Evolutionary conservation across 1,140 invertebrate genomes (phyloP).

Genomic region (Centruroides vittatus): DNA sequence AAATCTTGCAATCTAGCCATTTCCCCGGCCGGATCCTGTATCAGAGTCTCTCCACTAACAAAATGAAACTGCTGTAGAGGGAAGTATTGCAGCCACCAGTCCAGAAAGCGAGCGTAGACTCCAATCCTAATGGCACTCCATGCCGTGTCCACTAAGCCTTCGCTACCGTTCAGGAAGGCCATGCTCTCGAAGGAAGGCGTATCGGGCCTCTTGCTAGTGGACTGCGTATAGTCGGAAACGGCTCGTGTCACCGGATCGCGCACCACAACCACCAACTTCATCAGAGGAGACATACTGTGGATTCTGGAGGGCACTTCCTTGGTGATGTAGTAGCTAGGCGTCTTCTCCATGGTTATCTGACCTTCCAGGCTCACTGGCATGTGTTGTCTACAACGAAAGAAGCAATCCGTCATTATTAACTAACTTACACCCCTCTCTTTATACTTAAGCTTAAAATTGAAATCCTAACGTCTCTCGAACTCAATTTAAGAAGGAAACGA

Average conservation of each 20-base stretch:
- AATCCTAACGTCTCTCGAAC: too few relatives aligned
- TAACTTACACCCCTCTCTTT: too few relatives aligned
- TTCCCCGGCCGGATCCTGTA: constrained; percentile 71
- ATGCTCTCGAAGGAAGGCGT: constrained; percentile 65
- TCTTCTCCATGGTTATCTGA: constrained; percentile 88
- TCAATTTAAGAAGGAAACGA: too few relatives aligned
- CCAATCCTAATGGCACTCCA: constrained; percentile 78
- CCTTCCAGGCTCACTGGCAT: constrained; percentile 73
- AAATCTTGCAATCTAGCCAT: constrained; percentile 72
- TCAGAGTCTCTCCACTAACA: constrained; percentile 74
- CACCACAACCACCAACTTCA: constrained; percentile 76
- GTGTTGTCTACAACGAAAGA: constrained; percentile 40
- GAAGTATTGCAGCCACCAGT: constrained; percentile 75
- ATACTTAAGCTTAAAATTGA: too few relatives aligned
- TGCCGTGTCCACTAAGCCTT: constrained; percentile 54
- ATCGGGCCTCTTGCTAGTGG: constrained; percentile 48
- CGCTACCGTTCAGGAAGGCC: constrained; percentile 49
- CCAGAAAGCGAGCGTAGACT: constrained; percentile 65
- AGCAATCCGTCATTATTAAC: background rate
- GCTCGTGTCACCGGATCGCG: constrained; percentile 82
- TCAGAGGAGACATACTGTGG: constrained; percentile 66
- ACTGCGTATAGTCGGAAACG: constrained; percentile 82
- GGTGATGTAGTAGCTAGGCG: constrained; percentile 84
- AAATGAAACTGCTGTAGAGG: constrained; percentile 66
- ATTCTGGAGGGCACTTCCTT: constrained; percentile 67